These are phyloP conservation scores for Florisuga fusca DNA, from an alignment of 2,797 vertebrate species.

Conservation along the genomic window DNA sequence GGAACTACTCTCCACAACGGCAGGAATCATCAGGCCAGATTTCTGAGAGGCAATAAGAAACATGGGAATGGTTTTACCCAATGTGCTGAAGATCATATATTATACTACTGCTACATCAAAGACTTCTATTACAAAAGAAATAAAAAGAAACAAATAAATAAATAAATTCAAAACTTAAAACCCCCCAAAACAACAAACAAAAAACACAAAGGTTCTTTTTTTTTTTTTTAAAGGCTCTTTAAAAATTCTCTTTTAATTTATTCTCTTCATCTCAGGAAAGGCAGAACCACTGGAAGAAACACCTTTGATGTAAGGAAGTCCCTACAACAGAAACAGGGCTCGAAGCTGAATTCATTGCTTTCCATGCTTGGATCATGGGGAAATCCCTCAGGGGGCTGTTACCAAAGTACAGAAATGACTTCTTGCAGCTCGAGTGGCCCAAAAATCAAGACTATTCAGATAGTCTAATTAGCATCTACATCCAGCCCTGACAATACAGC, in stretches of 20 bases:
- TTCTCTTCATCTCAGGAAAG: neutral
- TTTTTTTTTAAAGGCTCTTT: neutral
- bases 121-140: neutral
- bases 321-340: rapidly evolving
- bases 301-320: neutral
- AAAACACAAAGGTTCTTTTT: neutral
- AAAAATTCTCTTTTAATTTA: slow-evolving; percentile 1
- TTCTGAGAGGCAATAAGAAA: neutral
- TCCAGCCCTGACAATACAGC: rapidly evolving
- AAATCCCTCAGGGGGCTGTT: neutral
- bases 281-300: neutral
- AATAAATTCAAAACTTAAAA: neutral
- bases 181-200: neutral
- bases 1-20: neutral
- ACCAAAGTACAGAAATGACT: neutral
- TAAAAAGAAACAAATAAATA: too few relatives aligned
- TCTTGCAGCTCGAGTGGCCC: neutral
- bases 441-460: neutral
- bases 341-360: neutral
- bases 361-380: neutral
- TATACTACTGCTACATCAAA: neutral
- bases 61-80: neutral
- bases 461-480: neutral
- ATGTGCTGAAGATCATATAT: neutral
- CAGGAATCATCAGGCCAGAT: neutral